phyloP scores from a whole-genome alignment of 2,888 invertebrate species.

The Teleogryllus oceanicus region DNA sequence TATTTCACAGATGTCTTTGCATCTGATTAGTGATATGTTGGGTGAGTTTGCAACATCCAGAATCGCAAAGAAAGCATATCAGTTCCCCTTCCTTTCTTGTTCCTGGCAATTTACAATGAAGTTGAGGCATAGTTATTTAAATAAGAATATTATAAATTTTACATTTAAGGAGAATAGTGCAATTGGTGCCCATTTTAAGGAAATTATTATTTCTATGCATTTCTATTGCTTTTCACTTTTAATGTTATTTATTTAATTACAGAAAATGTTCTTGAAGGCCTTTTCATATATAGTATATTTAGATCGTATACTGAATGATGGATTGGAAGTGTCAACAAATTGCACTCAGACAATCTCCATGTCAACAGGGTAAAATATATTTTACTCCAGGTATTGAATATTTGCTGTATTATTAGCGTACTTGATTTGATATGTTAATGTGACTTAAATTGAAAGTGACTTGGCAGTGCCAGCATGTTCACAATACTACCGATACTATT shows the following conservation, averaged over 20 bases:
- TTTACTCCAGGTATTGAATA: background rate
- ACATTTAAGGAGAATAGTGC: constrained; percentile 18
- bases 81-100: constrained; percentile 6
- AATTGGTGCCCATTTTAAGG: background rate
- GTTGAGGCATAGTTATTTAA: constrained; percentile 4
- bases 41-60: too few species aligned
- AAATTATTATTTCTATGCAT: background rate
- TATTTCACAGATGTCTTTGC: too few species aligned
- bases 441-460: background rate
- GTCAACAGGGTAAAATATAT: background rate
- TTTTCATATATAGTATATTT: background rate
- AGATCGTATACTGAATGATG: background rate
- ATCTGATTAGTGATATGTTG: too few species aligned
- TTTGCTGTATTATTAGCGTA: background rate
- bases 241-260: background rate
- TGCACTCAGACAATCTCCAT: constrained; percentile 1
- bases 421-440: background rate
- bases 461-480: background rate
- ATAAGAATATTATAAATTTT: background rate
- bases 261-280: background rate
- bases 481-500: background rate
- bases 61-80: too few species aligned
- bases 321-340: constrained; percentile 4
- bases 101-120: background rate
- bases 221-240: background rate